Base-by-base conservation (phyloP, 2,888 invertebrate species). In the Ichneumoninae sp. region DNA sequence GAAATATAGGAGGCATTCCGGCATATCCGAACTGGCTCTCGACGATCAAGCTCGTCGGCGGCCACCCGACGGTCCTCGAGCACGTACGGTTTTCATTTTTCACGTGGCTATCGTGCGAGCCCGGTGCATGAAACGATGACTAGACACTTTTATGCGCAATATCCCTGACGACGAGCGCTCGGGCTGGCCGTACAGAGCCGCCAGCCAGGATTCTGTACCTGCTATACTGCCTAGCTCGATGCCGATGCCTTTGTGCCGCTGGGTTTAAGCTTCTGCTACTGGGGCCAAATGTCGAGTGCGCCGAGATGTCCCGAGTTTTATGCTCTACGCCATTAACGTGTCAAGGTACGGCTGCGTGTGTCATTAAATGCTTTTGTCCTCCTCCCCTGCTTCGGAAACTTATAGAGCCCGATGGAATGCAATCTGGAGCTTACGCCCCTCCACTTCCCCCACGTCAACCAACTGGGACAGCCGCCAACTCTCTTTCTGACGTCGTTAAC, bases 71-170 rank as follows among this genome's bases (percentile, higher is more conserved):
- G 81, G 74, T 85, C 70, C 87, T 86, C 77, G 69, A 85, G 87
- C 88, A 88, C 88, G 88, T 88, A 88, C 88, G 84, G 68, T 85
- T 85, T 87, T 86, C 86, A 87, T 86, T 87, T 88, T 88, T 87
- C 87, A 86, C 83, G 83, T 76, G 75, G 80, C 85, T 86, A 86
- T 86, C 85, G 77, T 83, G 60, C 79, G 69, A 63, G 76, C 80
- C 85, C 78, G 69, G 73, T 79, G 60, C 80, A 77, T 73, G 77
- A 79, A 85, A 85, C 80, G 83, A 83, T 86, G 86, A 86, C 86
- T 86, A 79, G 87, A 86, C 87, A 87, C 85, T 86, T 86, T 88
- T 83, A 83, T 85, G 83, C 85, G 83, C 85, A 83, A 85, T 88
- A 86, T 83, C 75, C 79, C 54, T 52, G 44, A 68, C 80, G 44